Evolutionary conservation across 2,797 vertebrate genomes (phyloP), one percentile per base, ranked within the genome.

Genomic region (Hemibagrus guttatus): DNA sequence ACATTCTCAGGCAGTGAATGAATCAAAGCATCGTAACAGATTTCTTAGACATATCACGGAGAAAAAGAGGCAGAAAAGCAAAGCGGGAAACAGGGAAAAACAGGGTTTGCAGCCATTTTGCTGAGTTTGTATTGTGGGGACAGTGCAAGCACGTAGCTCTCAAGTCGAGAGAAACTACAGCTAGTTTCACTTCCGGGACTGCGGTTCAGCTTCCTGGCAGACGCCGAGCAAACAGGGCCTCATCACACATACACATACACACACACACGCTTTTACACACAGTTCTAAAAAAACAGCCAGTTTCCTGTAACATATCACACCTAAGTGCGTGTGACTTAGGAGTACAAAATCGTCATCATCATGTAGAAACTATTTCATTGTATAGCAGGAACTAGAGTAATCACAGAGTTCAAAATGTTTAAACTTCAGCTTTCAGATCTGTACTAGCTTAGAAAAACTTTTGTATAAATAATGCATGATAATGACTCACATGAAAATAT

Each of bases 171-270:
- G 83, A 88, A 89, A 85, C 59, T 84, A 89, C 71, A 86, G 74
- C 91, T 88, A 90, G 93, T 94, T 94, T 94, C 92, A 92, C 89
- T 94, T 95, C 94, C 90, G 93, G 94, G 87, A 81, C 68, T 95
- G 94, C 6, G 94, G 94, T 92, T 91, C 89, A 90, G 93, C 92
- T 96, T 95, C 94, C 94, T 93, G 93, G 90, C 92, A 94, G 91
- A 88, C 88, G 93, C 88, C 46, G 87, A 92, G 89, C 89, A 92
- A 89, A 93, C 89, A 89, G 31, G 68, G 76, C 81, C 84, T 81
- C 89, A 76, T 86, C 56, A 84, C 66, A 75, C 71, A 68, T 64
- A 85, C 28, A 35, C 63, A 79, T 35, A 79, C 76, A 80, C 59
- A 72, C 72, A 75, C 71, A 68, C 35, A 64, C 68, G 52, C 78